Percentiles rank a stretch among this genome's conserved stretches.
These are phyloP conservation scores for Bettongia penicillata DNA, from an alignment of 2,113 vertebrate species.

Conservation along the genomic window DNA sequence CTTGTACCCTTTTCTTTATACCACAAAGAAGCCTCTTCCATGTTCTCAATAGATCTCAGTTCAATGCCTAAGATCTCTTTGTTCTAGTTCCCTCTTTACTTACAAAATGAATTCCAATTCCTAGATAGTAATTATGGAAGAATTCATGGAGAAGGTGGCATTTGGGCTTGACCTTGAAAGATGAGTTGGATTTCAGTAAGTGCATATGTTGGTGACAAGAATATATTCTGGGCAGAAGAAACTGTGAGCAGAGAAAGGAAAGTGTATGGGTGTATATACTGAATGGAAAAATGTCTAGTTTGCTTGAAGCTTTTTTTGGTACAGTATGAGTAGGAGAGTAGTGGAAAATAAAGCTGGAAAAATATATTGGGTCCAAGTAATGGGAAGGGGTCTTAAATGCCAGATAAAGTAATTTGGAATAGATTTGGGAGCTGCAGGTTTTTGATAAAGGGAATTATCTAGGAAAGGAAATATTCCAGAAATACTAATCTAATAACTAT, in stretches of 20 bases:
- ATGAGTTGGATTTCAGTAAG: not conserved
- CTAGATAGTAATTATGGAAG: not conserved
- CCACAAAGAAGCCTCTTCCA: not conserved
- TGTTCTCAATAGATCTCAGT: not conserved
- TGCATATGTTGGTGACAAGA: not conserved
- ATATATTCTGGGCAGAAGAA: not conserved
- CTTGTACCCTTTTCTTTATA: not conserved
- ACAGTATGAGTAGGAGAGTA: not conserved
- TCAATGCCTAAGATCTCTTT: not conserved
- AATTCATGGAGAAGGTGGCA: not conserved
- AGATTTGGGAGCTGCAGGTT: not conserved
- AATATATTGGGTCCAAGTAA: not conserved
- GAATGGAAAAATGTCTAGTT: not conserved
- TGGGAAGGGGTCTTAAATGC: not conserved
- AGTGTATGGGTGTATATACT: not conserved
- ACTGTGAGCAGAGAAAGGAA: not conserved
- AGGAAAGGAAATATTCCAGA: not conserved
- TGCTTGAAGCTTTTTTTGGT: not conserved
- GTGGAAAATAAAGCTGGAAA: not conserved
- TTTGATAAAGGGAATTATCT: not conserved
- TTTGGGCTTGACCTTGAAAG: not conserved
- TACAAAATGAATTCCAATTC: not conserved
- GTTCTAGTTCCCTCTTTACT: not conserved
- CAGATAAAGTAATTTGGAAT: not conserved
- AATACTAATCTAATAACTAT: not conserved